A percentile compares a stretch with the other conserved stretches of the same genome.
These are phyloP conservation scores for Paradoxurus hermaphroditus DNA, from an alignment of 2,113 vertebrate species.

Conservation along the genomic window DNA sequence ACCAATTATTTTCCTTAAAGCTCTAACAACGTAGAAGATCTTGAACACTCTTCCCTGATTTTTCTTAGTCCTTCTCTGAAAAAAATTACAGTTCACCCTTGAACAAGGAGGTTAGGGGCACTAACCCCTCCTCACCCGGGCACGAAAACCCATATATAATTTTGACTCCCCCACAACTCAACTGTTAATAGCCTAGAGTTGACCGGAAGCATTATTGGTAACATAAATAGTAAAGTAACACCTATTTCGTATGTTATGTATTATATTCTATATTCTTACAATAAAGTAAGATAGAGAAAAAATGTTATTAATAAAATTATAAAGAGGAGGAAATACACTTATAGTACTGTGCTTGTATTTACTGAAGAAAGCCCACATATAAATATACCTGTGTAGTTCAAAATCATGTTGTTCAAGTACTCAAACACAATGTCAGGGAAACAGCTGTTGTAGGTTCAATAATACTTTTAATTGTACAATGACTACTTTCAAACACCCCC, in stretches of 20 bases:
- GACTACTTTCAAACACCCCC: background rate
- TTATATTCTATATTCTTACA: background rate
- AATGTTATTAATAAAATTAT: background rate
- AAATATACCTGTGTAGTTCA: background rate
- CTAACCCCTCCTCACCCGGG: background rate
- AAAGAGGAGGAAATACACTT: background rate
- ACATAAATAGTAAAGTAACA: background rate
- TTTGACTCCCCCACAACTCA: background rate
- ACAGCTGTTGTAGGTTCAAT: background rate
- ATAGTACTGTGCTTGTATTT: background rate
- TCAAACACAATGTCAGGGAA: background rate
- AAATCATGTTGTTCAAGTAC: background rate
- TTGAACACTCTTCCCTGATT: constrained; percentile 2
- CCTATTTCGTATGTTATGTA: background rate
- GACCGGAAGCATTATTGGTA: background rate
- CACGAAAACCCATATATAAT: background rate
- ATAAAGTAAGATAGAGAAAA: background rate
- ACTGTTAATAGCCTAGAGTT: background rate
- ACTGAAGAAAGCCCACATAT: background rate
- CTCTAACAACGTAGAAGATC: background rate
- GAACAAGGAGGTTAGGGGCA: background rate
- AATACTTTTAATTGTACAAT: background rate
- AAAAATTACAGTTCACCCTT: background rate
- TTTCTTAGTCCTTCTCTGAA: constrained; percentile 22
- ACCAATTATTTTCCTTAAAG: background rate